A percentile compares a stretch with the other conserved stretches of the same genome.
phyloP scores from a whole-genome alignment of 2,113 vertebrate genomes.

The Peromyscus californicus region DNA sequence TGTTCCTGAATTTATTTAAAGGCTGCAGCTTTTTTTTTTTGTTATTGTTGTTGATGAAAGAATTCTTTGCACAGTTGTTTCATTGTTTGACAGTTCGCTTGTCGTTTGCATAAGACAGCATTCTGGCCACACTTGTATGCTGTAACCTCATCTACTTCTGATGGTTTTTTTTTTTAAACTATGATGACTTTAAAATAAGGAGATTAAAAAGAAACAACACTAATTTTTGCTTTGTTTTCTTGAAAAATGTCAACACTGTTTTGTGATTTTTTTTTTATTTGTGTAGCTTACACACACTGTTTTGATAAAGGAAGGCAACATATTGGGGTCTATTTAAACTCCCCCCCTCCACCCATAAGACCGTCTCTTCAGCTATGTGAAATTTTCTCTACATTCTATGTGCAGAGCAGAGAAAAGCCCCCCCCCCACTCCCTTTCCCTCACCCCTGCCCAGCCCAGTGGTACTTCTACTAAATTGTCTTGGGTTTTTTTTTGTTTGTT shows the following conservation, averaged over 20 bases:
- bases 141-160: conserved; percentile 85
- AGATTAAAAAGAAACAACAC: conserved; percentile 74
- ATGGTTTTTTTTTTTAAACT: conserved; percentile 68
- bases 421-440: conserved; percentile 67
- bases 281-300: conserved; percentile 50
- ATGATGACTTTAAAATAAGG: conserved; percentile 51
- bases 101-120: conserved; percentile 86
- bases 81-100: conserved; percentile 84
- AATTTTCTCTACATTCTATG: conserved; percentile 86
- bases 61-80: conserved; percentile 88
- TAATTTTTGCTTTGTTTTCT: conserved; percentile 72
- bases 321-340: conserved; percentile 60
- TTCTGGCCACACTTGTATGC: conserved; percentile 80
- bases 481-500: conserved; percentile 67
- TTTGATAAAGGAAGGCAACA: conserved; percentile 71
- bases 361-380: conserved; percentile 79
- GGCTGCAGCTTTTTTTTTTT: conserved; percentile 72
- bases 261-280: conserved; percentile 48
- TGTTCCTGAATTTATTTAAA: conserved; percentile 87
- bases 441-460: conserved; percentile 81
- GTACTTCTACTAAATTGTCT: conserved; percentile 88
- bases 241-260: conserved; percentile 65
- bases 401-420: conserved; percentile 84
- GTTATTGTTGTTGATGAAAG: conserved; percentile 61
- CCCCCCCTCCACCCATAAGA: conserved; percentile 80